Evolutionary conservation across 2,797 vertebrate genomes (phyloP).

Genomic region (Sebastes baramenuke): DNA sequence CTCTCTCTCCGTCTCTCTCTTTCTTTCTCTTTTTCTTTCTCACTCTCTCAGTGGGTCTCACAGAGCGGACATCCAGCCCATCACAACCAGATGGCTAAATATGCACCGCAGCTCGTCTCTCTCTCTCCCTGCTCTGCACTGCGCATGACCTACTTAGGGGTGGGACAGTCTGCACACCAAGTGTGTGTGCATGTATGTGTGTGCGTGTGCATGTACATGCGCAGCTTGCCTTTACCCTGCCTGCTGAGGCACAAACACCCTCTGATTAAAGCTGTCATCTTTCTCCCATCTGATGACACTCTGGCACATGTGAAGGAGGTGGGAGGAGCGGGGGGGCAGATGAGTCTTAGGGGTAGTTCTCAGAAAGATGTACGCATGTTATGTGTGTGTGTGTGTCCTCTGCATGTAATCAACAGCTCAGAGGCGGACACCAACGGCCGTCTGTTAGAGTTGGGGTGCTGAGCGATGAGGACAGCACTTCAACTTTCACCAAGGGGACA

Average conservation of each 20-base stretch:
- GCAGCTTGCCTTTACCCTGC: slow-evolving; percentile 75
- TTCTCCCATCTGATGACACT: slow-evolving; percentile 61
- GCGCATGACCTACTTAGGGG: slow-evolving; percentile 89
- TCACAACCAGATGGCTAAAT: slow-evolving; percentile 90
- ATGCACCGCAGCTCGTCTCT: slow-evolving; percentile 66
- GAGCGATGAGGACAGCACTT: slow-evolving; percentile 27
- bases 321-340: slow-evolving; percentile 14
- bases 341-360: slow-evolving; percentile 26
- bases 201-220: slow-evolving; percentile 8
- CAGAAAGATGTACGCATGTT: not conserved
- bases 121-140: slow-evolving; percentile 66
- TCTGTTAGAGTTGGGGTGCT: slow-evolving; percentile 15
- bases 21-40: slow-evolving; percentile 8
- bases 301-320: slow-evolving; percentile 54
- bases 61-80: slow-evolving; percentile 85
- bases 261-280: slow-evolving; percentile 84
- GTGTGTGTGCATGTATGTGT: slow-evolving; percentile 21
- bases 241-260: slow-evolving; percentile 71
- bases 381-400: not conserved
- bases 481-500: slow-evolving; percentile 35
- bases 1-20: not conserved
- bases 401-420: slow-evolving; percentile 48
- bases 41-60: slow-evolving; percentile 75
- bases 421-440: not conserved
- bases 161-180: slow-evolving; percentile 66